Evolutionary conservation across 2,113 vertebrate species (phyloP).

Genomic region (Chloropsis hardwickii): DNA sequence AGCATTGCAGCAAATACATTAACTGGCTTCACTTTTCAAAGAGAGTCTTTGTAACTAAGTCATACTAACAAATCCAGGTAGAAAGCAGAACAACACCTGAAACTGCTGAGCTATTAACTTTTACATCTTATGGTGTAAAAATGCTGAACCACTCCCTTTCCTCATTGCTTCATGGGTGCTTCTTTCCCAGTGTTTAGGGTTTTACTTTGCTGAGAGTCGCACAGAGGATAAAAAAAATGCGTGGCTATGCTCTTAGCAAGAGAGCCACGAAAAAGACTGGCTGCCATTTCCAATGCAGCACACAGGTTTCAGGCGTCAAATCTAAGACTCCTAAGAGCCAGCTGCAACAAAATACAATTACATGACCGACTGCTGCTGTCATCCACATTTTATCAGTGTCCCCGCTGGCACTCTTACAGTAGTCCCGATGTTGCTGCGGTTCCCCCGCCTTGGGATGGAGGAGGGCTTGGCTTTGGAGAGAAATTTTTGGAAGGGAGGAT

Average conservation of each 20-base stretch:
- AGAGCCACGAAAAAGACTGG: neutral
- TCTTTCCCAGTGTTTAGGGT: neutral
- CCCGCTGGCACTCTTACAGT: neutral
- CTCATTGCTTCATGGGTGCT: neutral
- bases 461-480: neutral
- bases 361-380: fast-evolving
- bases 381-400: neutral
- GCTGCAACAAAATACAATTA: neutral
- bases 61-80: neutral
- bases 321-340: neutral
- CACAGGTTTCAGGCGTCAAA: neutral
- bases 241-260: fast-evolving
- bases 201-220: neutral
- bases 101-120: neutral
- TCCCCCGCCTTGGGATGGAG: neutral
- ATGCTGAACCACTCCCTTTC: neutral
- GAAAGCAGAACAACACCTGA: neutral
- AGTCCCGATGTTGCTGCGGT: neutral
- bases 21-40: neutral
- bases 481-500: conserved; percentile 50
- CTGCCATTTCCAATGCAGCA: neutral
- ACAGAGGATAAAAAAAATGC: neutral
- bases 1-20: neutral
- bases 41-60: neutral
- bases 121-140: neutral